These are phyloP conservation scores for Athripsodes cinereus DNA, from an alignment of 2,888 invertebrate genomes.

Conservation along the genomic window DNA sequence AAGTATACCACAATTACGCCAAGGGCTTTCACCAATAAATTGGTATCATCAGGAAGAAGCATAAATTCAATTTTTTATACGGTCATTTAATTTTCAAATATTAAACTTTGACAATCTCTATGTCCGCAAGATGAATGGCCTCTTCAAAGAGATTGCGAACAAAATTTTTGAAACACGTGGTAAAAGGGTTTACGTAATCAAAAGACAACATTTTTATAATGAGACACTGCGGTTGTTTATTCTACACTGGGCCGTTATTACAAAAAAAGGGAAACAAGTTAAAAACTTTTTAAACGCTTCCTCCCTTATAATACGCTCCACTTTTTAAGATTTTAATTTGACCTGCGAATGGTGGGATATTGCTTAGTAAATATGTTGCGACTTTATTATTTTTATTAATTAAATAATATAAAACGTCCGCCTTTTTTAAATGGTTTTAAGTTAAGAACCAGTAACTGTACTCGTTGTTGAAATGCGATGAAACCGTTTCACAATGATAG, in stretches of 20 bases:
- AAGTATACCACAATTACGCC: too few relatives aligned
- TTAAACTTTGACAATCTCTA: neutral
- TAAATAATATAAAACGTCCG: too few relatives aligned
- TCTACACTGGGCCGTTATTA: neutral
- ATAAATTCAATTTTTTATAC: too few relatives aligned
- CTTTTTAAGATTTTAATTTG: neutral
- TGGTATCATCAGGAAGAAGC: too few relatives aligned
- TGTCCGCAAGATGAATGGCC: neutral
- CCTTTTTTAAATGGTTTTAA: too few relatives aligned
- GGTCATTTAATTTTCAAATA: too few relatives aligned
- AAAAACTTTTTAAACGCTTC: neutral
- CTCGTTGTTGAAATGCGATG: too few relatives aligned
- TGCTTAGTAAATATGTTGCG: neutral
- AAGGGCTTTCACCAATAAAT: too few relatives aligned
- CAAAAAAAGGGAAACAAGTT: neutral
- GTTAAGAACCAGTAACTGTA: too few relatives aligned
- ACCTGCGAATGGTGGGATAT: neutral
- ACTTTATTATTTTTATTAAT: too few relatives aligned
- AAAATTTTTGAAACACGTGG: neutral
- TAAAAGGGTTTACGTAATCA: neutral
- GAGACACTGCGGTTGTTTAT: constrained; percentile 1
- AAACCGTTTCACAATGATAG: too few relatives aligned
- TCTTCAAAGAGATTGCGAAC: neutral
- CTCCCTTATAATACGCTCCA: neutral
- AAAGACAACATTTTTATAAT: constrained; percentile 1